Evolutionary conservation across 2,888 invertebrate genomes (phyloP).

Genomic region (Drymonia ruficornis): DNA sequence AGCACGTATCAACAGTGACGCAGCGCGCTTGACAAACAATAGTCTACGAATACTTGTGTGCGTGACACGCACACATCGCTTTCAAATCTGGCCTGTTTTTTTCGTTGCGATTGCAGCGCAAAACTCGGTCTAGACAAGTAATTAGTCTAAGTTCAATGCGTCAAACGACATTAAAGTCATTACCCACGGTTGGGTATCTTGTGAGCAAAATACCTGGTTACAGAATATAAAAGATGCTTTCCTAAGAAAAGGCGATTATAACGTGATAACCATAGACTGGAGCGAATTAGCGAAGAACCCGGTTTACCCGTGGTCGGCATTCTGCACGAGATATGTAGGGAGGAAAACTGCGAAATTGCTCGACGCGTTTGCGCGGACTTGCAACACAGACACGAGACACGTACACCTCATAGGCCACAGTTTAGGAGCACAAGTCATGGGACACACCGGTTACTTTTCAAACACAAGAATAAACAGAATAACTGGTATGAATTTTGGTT

Average conservation of each 20-base stretch:
- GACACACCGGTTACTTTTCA: constrained; percentile 82
- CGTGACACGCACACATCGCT: too few species aligned
- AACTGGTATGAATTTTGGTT: constrained; percentile 73
- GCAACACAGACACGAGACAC: constrained; percentile 41
- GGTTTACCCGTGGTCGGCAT: constrained; percentile 70
- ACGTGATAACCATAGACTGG: constrained; percentile 82
- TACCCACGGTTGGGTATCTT: constrained; percentile 83
- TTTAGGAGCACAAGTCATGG: constrained; percentile 86
- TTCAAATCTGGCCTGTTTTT: too few species aligned
- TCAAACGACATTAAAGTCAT: constrained; percentile 74
- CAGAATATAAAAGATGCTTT: constrained; percentile 72
- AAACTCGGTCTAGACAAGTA: too few species aligned
- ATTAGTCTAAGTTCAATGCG: too few species aligned
- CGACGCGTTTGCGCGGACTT: constrained; percentile 45
- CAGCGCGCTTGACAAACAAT: too few species aligned
- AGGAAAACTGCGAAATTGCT: constrained; percentile 62
- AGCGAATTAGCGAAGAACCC: constrained; percentile 63
- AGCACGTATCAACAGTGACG: too few species aligned
- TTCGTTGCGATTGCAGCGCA: too few species aligned
- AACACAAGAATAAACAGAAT: constrained; percentile 78
- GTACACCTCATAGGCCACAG: constrained; percentile 83
- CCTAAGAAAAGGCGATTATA: constrained; percentile 67
- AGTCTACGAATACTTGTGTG: too few species aligned
- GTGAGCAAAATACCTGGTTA: constrained; percentile 63
- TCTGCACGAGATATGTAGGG: constrained; percentile 73